A percentile compares a stretch with the other conserved stretches of the same genome.
phyloP scores from a whole-genome alignment of 2,888 invertebrate species.

The Colostygia pectinataria region DNA sequence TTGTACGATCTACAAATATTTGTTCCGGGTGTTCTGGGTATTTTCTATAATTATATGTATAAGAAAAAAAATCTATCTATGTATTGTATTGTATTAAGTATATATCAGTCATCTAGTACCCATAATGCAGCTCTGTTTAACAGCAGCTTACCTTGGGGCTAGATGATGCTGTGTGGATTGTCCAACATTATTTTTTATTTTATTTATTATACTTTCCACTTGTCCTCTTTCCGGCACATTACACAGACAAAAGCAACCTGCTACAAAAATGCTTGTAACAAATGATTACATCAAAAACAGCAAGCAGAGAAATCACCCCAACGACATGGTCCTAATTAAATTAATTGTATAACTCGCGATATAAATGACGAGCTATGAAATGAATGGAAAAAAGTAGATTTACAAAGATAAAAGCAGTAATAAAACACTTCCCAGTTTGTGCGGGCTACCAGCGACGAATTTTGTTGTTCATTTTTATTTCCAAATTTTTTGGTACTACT shows the following conservation, averaged over 20 bases:
- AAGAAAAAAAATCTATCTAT: no score
- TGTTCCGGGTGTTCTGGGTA: no score
- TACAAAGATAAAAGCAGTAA: constrained; percentile 75
- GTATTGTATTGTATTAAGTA: no score
- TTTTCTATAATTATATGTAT: no score
- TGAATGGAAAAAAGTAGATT: constrained; percentile 67
- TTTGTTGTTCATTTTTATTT: neutral
- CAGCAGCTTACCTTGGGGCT: no score
- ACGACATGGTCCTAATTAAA: constrained; percentile 77
- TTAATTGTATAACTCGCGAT: constrained; percentile 77
- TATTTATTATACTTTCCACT: constrained; percentile 15
- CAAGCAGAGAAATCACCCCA: constrained; percentile 51
- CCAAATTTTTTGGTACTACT: no score
- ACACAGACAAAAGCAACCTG: constrained; percentile 45
- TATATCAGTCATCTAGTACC: no score
- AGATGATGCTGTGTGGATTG: no score
- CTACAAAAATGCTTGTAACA: constrained; percentile 47
- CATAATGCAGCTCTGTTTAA: no score
- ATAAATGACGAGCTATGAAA: constrained; percentile 77
- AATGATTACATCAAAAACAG: constrained; percentile 67
- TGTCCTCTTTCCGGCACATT: constrained; percentile 42
- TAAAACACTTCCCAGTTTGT: constrained; percentile 73
- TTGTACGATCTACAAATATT: no score
- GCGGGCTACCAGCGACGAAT: constrained; percentile 44
- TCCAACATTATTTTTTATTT: neutral